These are phyloP conservation scores for Rhinolophus sinicus DNA, from an alignment of 2,113 vertebrate genomes.

Conservation along the genomic window DNA sequence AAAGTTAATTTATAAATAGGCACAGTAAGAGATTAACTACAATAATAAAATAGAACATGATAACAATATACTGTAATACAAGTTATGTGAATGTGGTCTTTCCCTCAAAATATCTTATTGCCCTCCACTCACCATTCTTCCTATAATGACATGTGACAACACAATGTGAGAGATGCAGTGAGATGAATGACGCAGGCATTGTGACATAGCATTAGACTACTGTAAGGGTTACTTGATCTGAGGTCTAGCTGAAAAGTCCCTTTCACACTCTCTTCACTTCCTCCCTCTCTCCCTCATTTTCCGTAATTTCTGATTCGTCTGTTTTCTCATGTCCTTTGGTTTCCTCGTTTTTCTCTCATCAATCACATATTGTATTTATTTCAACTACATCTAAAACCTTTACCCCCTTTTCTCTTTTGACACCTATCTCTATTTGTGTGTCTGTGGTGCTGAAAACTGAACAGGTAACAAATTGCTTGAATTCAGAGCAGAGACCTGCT, in stretches of 20 bases:
- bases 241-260: not conserved
- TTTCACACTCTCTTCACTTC: not conserved
- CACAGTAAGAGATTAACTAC: not conserved
- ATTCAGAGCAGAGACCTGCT: not conserved
- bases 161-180: not conserved
- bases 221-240: not conserved
- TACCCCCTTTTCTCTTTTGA: not conserved
- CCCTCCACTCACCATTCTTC: not conserved
- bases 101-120: not conserved
- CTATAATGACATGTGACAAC: not conserved
- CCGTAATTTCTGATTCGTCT: not conserved
- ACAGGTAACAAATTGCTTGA: not conserved
- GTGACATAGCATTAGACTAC: not conserved
- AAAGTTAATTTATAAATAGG: not conserved
- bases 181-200: not conserved
- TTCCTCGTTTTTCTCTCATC: slow-evolving; percentile 16
- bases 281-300: not conserved
- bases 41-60: not conserved
- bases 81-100: not conserved
- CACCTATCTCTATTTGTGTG: not conserved
- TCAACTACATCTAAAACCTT: not conserved
- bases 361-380: slow-evolving; percentile 13
- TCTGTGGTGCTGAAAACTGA: not conserved
- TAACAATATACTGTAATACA: not conserved
- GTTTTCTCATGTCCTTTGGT: slow-evolving; percentile 6